Evolutionary conservation across 1,140 invertebrate species (phyloP), one percentile per base, ranked within the genome.

Genomic region (Leucophenga varia): DNA sequence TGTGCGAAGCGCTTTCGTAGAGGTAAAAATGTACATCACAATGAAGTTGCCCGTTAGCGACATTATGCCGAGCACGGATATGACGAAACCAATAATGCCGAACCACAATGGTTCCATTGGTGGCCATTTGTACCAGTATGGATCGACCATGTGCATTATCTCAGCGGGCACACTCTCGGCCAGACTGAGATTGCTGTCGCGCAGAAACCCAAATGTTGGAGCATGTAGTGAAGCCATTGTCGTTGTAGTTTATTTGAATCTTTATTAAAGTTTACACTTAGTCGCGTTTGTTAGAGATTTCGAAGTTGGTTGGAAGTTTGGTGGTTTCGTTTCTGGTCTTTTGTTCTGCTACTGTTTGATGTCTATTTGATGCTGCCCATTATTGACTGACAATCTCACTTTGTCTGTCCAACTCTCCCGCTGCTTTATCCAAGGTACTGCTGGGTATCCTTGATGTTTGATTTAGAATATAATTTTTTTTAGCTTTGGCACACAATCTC

Each of bases 51-150:
- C 90, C 22, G 77, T 44, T n/a, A 88, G 64, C 2, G 86, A 84
- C 52, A 90, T 76, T 17, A 86, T 70, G 13, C 88, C 89, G 40
- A 92, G 80, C 3, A 86, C 45, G 8, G 83, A 81, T 54, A 92
- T 90, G 41, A 85, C 81, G 20, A 92, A 82, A 1, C 88, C 89
- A 6, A 92, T 80, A 14, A 90, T 79, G 28, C 80, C 84, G 61
- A 92, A 88, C 88, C 89, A 91, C 21, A 90, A 61, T 12, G 86
- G 86, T 69, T 89, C 86, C 77, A 90, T 76, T 1, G 88, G 88
- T 6, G 87, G 84, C 67, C 83, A 91, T 63, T 88, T 86, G 59
- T 79, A 83, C 87, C 87, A 89, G 54, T 88, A 82, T 4, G 81
- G 69, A 64, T 88, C 85, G 32, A 90, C 78, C 67, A 89, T 67